Evolutionary conservation across 2,888 invertebrate genomes (phyloP).

Genomic region (Pinctada fucata): DNA sequence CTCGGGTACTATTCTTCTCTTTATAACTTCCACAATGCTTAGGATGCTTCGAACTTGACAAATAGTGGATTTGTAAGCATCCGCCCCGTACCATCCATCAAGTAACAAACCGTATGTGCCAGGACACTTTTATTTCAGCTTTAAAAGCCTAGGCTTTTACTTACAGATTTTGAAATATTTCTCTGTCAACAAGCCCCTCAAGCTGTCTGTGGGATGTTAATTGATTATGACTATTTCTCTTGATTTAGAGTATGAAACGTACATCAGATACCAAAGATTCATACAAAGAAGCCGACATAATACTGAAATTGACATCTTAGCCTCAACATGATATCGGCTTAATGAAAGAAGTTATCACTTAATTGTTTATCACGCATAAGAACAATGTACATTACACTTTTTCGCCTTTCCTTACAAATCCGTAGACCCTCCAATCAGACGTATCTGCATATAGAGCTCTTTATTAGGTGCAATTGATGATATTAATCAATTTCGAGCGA

Average conservation of each 20-base stretch:
- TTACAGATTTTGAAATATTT: constrained; percentile 4
- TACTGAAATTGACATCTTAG: not conserved
- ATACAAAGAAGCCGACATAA: not conserved
- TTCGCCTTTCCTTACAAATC: too few species aligned
- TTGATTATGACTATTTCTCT: not conserved
- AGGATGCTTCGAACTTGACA: too few species aligned
- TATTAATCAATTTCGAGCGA: too few species aligned
- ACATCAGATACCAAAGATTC: not conserved
- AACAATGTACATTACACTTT: not conserved
- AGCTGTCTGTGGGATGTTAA: not conserved
- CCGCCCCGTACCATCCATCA: not conserved
- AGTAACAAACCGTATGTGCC: not conserved
- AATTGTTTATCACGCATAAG: not conserved
- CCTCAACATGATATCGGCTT: not conserved
- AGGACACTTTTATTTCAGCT: not conserved
- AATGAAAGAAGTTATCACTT: not conserved
- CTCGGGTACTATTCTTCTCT: too few species aligned
- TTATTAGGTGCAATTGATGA: too few species aligned
- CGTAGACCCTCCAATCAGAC: too few species aligned
- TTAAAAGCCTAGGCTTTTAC: not conserved
- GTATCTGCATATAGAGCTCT: too few species aligned
- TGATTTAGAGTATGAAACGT: not conserved
- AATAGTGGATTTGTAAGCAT: too few species aligned
- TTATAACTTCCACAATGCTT: too few species aligned
- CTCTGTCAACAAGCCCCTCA: constrained; percentile 1